Evolutionary conservation across 2,113 vertebrate genomes (phyloP).

Genomic region (Oenanthe melanoleuca): DNA sequence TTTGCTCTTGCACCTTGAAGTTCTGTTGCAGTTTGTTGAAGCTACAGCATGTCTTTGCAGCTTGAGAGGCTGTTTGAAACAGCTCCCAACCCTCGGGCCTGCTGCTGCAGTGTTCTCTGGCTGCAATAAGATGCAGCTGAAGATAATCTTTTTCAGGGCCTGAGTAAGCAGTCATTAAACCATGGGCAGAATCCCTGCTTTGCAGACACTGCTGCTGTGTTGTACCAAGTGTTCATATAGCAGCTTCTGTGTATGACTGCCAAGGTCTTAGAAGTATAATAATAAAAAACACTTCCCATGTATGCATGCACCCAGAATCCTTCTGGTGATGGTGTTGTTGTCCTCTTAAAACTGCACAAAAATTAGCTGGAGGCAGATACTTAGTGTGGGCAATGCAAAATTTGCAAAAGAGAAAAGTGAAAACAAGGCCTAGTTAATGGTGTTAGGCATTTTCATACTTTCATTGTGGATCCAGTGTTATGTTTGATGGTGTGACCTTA

Average conservation of each 20-base stretch:
- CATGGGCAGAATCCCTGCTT: background rate
- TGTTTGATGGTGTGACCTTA: background rate
- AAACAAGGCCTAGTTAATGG: background rate
- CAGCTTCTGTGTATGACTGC: background rate
- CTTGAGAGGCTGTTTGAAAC: background rate
- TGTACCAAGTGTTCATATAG: background rate
- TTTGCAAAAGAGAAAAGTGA: background rate
- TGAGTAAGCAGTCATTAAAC: background rate
- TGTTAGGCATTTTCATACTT: background rate
- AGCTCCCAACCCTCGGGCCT: background rate
- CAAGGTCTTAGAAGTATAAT: background rate
- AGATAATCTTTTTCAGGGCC: background rate
- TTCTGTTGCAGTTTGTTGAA: background rate
- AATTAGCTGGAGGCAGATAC: background rate
- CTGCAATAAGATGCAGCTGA: background rate
- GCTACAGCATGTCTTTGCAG: background rate
- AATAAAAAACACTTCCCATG: background rate
- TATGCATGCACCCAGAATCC: background rate
- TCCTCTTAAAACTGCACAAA: background rate
- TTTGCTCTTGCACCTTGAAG: background rate
- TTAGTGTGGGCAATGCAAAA: background rate
- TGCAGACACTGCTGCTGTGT: background rate
- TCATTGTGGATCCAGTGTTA: background rate
- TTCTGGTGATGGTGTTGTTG: background rate
- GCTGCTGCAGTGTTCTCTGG: background rate